These are phyloP conservation scores for Blomia tropicalis DNA, from an alignment of 2,888 invertebrate genomes.

Conservation along the genomic window DNA sequence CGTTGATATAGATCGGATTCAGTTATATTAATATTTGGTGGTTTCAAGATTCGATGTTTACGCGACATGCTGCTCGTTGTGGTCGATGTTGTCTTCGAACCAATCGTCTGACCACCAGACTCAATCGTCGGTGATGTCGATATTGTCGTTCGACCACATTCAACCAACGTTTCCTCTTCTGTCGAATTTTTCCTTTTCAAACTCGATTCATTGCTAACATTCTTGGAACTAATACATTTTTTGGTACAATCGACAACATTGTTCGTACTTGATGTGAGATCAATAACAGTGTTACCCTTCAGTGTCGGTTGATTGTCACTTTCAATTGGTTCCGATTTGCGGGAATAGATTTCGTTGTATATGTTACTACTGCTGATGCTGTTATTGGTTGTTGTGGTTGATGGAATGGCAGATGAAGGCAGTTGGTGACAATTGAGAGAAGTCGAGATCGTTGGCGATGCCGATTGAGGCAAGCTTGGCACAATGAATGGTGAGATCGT, in stretches of 20 bases:
- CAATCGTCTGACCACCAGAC: too few species aligned
- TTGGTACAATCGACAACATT: background rate
- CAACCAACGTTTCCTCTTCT: background rate
- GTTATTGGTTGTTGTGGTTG: background rate
- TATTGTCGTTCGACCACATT: background rate
- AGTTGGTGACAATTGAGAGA: background rate
- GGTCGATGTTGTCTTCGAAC: background rate
- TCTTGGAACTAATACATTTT: background rate
- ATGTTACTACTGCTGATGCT: background rate
- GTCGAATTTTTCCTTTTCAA: background rate
- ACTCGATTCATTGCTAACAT: background rate
- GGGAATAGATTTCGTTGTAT: background rate
- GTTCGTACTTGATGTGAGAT: background rate
- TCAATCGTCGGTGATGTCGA: background rate
- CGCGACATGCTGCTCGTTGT: background rate
- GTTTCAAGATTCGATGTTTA: slow-evolving; percentile 47
- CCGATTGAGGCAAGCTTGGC: slow-evolving; percentile 17
- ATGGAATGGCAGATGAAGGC: background rate
- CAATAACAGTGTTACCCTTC: too few species aligned
- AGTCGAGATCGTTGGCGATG: background rate
- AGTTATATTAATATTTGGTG: slow-evolving; percentile 33
- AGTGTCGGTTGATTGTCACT: background rate
- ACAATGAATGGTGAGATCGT: slow-evolving; percentile 24
- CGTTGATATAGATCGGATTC: background rate
- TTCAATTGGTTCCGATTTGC: background rate